Evolutionary conservation across 92 coral and sea anemone species (phyloP), one percentile per base, ranked within the genome.

Genomic region (Phenganax marumi): DNA sequence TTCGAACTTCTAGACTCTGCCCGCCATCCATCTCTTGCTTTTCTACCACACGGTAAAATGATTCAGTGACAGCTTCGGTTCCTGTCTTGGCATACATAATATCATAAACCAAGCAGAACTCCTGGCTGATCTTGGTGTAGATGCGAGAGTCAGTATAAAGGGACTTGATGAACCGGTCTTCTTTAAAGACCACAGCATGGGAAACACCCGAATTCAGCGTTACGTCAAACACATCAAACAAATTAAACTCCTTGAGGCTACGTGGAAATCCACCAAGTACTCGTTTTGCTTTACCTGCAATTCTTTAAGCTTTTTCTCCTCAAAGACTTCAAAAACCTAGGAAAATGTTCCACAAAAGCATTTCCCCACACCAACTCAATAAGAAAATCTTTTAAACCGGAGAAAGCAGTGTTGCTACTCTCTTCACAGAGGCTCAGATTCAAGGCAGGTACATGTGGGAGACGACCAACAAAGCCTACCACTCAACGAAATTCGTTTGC

Each of bases 391-490:
- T 75, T 75, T 24, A 75, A 75, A 75, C 43, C n/a, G 6, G 80
- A 75, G 25, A 75, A 75, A 19, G 52, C 64, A 24, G 61, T 50
- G 64, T 63, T 75, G 64, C 76, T 70, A 21, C 19, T 70, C 39
- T 70, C 76, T 70, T 70, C 76, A 70, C 76, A 70, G 55, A 70
- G 76, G 56, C 76, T 70, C 56, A 70, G 53, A 70, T 70, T 68
- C 55, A 70, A 70, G 55, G 55, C 76, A 0, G 76, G 64, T 5
- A 75, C 80, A 75, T 75, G 80, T 52, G 80, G 60, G 14, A 75
- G 64, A 52, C 80, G 80, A n/a, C 80, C 80, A 75, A 75, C 80
- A 18, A 75, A 75, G 63, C 80, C 63, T 18, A 75, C 80, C 26
- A 75, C 64, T 75, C 47, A 3, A 24, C 49, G 64, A 46, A 75